phyloP scores from a whole-genome alignment of 2,888 invertebrate species.

The Drosophila paracracens region DNA sequence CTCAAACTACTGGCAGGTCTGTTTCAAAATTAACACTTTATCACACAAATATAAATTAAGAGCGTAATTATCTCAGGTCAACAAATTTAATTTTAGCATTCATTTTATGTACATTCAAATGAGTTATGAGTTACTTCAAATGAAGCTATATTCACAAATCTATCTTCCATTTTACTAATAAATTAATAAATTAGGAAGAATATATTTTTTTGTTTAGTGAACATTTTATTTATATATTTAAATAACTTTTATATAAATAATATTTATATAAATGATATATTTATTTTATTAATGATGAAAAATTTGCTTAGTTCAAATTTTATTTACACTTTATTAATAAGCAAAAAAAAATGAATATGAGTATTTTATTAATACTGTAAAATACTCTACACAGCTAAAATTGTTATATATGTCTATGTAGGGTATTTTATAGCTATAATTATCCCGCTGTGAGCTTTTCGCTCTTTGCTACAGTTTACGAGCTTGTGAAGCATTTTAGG shows the following conservation, averaged over 20 bases:
- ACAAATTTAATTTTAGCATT: neutral
- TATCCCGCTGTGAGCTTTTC: neutral
- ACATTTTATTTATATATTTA: too few relatives aligned
- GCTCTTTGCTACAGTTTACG: neutral
- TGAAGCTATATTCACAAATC: too few relatives aligned
- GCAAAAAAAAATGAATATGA: too few relatives aligned
- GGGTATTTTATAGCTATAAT: neutral
- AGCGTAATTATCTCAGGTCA: neutral
- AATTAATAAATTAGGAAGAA: too few relatives aligned
- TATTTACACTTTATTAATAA: too few relatives aligned
- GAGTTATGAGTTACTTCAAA: neutral
- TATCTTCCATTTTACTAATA: too few relatives aligned
- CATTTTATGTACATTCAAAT: neutral
- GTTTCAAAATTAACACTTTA: neutral
- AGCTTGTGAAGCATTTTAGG: neutral
- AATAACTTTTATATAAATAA: too few relatives aligned
- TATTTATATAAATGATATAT: too few relatives aligned
- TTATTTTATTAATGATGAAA: too few relatives aligned
- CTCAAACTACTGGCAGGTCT: neutral
- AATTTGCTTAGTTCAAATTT: too few relatives aligned
- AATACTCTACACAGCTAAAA: neutral
- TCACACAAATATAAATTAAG: neutral
- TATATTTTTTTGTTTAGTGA: too few relatives aligned
- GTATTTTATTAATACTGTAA: too few relatives aligned
- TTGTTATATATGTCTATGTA: neutral